Percentiles rank a stretch among this genome's conserved stretches.
phyloP scores from a whole-genome alignment of 2,888 invertebrate species.

The Rosalia funebris region DNA sequence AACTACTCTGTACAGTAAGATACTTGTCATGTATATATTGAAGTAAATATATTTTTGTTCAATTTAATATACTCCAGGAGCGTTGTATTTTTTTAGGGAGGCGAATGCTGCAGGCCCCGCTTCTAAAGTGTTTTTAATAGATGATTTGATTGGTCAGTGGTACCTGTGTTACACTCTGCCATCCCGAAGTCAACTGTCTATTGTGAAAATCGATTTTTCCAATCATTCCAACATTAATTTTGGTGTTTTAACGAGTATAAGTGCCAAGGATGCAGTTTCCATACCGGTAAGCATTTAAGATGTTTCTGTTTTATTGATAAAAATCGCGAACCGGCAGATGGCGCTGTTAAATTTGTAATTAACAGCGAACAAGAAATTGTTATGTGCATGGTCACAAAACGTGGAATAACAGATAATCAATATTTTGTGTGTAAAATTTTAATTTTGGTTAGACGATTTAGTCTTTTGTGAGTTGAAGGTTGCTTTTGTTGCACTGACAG shows the following conservation, averaged over 20 bases:
- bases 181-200: conserved; percentile 73
- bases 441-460: too few species aligned
- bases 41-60: too few species aligned
- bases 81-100: conserved; percentile 63
- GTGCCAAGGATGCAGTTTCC: conserved; percentile 86
- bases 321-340: too few species aligned
- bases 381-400: too few species aligned
- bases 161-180: conserved; percentile 83
- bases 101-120: conserved; percentile 67
- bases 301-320: conserved; percentile 9
- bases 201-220: conserved; percentile 75
- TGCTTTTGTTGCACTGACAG: too few species aligned
- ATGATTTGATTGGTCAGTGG: conserved; percentile 86
- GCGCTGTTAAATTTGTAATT: too few species aligned
- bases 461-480: too few species aligned
- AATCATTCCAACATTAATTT: conserved; percentile 78
- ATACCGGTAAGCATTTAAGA: conserved; percentile 71
- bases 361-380: too few species aligned
- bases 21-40: too few species aligned
- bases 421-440: too few species aligned
- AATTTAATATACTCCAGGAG: too few species aligned
- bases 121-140: conserved; percentile 82
- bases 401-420: too few species aligned
- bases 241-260: conserved; percentile 76
- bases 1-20: conserved; percentile 59